Base-by-base conservation (phyloP, 23 tunicate species). In the Halocynthia aurantium region DNA sequence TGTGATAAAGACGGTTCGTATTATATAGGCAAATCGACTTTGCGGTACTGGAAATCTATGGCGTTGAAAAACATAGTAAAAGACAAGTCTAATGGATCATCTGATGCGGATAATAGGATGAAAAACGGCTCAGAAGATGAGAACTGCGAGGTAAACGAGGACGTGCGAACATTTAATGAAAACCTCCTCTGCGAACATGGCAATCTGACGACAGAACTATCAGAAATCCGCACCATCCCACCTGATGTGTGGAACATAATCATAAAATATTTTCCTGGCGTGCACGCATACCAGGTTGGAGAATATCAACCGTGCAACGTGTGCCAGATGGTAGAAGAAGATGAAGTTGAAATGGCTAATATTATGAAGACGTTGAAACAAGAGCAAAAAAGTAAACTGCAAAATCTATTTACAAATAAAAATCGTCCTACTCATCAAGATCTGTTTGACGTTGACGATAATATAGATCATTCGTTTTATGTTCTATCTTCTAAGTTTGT, bases 181-280 rank as follows among this genome's bases (percentile, higher is more conserved):
- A 88, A 89, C 62, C 8, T 89, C 6, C 57, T 89, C 12, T 89
- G 96, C 73, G 57, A 49, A 7, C 96, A 89, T 76, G 62, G 81
- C 7, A 70, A 80, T 54, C 65, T 89, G 19, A 80, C 82, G 6
- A 76, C 51, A 5, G 78, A 80, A 7, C 5, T 50, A 12, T 57
- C 55, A 52, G 21, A n/a, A 17, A 61, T 52, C 63, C 88, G 80
- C 10, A 51, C 71, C 61, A 81, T 89, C 10, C 85, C 96, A 20
- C 22, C 22, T 51, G 10, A 53, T n/a, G 75, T 80, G 0, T 89
- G 96, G 96, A 57, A 80, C 7, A 75, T 84, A 52, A 57, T 89
- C n/a, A 53, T 8, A 0, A 71, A 54, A 20, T 84, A 89, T 75
- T 89, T 89, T 84, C 96, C 96, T 58, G 69, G 70, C 52, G 73